These are phyloP conservation scores for Rachycentron canadum DNA, from an alignment of 2,797 vertebrate species.

Conservation along the genomic window DNA sequence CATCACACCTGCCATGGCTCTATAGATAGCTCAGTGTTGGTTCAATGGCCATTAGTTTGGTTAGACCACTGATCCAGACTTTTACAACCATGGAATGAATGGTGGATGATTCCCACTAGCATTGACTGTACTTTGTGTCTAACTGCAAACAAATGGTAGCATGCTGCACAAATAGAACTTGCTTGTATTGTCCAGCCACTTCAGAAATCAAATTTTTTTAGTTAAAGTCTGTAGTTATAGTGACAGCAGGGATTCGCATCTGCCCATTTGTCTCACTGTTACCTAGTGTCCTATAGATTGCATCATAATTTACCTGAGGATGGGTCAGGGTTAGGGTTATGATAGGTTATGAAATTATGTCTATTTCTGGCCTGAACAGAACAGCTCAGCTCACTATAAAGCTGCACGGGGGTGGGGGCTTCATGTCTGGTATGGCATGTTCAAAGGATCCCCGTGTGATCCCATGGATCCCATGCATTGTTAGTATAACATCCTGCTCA, in stretches of 20 bases:
- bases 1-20: too few relatives aligned
- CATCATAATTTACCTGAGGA: constrained; percentile 38
- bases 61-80: not conserved
- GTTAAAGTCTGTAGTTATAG: not conserved
- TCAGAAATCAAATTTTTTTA: not conserved
- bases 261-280: not conserved
- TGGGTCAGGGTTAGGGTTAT: not conserved
- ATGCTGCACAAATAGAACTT: not conserved
- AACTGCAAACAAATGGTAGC: not conserved
- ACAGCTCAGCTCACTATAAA: constrained; percentile 10
- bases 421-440: constrained; percentile 51
- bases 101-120: too few relatives aligned
- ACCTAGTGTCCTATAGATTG: not conserved
- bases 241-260: not conserved
- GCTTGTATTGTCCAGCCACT: not conserved
- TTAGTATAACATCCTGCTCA: constrained; percentile 63
- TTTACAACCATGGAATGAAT: not conserved
- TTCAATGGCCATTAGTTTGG: not conserved
- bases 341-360: not conserved
- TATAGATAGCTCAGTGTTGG: not conserved
- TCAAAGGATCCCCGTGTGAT: too few relatives aligned
- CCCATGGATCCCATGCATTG: constrained; percentile 34
- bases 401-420: constrained; percentile 7
- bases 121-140: too few relatives aligned
- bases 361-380: constrained; percentile 53